These are phyloP conservation scores for Nycteola revayana DNA, from an alignment of 2,888 invertebrate genomes.

Conservation along the genomic window DNA sequence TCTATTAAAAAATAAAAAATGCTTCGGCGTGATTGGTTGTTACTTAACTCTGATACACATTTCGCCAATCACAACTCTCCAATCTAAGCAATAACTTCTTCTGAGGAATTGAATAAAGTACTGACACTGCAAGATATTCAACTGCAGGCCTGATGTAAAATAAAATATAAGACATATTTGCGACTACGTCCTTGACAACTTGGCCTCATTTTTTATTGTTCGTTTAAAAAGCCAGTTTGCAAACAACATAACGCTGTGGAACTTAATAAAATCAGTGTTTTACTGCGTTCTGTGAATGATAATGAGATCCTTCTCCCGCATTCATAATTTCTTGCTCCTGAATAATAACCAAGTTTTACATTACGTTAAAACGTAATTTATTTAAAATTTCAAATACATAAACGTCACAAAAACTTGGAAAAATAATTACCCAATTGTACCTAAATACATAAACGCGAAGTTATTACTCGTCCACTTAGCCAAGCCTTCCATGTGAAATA, in stretches of 20 bases:
- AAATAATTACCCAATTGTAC: conserved; percentile 4
- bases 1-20: too few species aligned
- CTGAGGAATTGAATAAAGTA: too few species aligned
- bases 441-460: conserved; percentile 17
- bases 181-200: too few species aligned
- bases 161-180: too few species aligned
- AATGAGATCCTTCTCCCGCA: conserved; percentile 30
- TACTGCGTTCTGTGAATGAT: conserved; percentile 33
- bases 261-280: conserved; percentile 41
- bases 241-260: conserved; percentile 20
- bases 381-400: conserved; percentile 23
- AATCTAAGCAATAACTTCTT: too few species aligned
- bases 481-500: conserved; percentile 18
- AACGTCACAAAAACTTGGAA: conserved; percentile 12
- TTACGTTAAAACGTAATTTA: conserved; percentile 27
- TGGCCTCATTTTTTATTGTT: too few species aligned
- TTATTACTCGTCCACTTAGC: conserved; percentile 1
- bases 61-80: too few species aligned
- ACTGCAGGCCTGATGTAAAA: too few species aligned
- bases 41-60: too few species aligned
- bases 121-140: too few species aligned
- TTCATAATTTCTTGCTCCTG: conserved; percentile 5
- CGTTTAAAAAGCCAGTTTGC: too few species aligned
- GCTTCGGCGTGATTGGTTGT: too few species aligned
- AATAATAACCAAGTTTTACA: conserved; percentile 25